These are phyloP conservation scores for Gisinianus flammeolus DNA, from an alignment of 2,888 invertebrate genomes.

Conservation along the genomic window DNA sequence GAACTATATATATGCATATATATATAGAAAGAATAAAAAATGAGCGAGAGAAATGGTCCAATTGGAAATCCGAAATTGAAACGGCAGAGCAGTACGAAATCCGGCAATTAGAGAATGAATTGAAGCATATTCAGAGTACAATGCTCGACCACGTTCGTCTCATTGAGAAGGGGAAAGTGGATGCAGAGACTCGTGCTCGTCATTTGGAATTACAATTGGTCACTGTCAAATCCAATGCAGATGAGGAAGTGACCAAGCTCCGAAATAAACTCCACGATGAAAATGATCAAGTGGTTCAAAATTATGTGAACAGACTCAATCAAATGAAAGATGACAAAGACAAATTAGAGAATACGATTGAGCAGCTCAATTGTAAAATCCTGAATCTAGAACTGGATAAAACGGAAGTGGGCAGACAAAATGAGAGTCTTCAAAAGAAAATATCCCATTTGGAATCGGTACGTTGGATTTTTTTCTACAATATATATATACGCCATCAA, in stretches of 20 bases:
- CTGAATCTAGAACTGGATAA: slow-evolving; percentile 52
- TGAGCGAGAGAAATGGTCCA: slow-evolving; percentile 56
- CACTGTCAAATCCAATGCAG: slow-evolving; percentile 51
- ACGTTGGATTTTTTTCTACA: slow-evolving; percentile 1
- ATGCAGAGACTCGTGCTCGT: slow-evolving; percentile 54
- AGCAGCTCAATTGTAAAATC: slow-evolving; percentile 40
- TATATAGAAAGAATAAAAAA: slow-evolving; percentile 50
- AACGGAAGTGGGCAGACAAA: slow-evolving; percentile 44
- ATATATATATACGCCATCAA: too few species aligned
- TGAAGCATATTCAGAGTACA: slow-evolving; percentile 44
- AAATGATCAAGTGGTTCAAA: slow-evolving; percentile 44
- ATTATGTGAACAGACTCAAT: slow-evolving; percentile 42
- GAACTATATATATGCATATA: too few species aligned
- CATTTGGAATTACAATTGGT: slow-evolving; percentile 47
- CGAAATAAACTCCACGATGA: slow-evolving; percentile 49
- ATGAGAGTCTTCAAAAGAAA: slow-evolving; percentile 49
- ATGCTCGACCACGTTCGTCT: slow-evolving; percentile 51
- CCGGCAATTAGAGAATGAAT: slow-evolving; percentile 49
- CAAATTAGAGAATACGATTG: slow-evolving; percentile 45
- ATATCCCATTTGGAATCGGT: slow-evolving; percentile 41
- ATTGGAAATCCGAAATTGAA: slow-evolving; percentile 53
- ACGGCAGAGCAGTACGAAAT: slow-evolving; percentile 53
- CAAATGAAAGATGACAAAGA: slow-evolving; percentile 49
- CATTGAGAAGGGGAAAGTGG: slow-evolving; percentile 51
- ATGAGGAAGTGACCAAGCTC: slow-evolving; percentile 46